These are phyloP conservation scores for Limnephilus auricula DNA, from an alignment of 2,888 invertebrate species.

Conservation along the genomic window DNA sequence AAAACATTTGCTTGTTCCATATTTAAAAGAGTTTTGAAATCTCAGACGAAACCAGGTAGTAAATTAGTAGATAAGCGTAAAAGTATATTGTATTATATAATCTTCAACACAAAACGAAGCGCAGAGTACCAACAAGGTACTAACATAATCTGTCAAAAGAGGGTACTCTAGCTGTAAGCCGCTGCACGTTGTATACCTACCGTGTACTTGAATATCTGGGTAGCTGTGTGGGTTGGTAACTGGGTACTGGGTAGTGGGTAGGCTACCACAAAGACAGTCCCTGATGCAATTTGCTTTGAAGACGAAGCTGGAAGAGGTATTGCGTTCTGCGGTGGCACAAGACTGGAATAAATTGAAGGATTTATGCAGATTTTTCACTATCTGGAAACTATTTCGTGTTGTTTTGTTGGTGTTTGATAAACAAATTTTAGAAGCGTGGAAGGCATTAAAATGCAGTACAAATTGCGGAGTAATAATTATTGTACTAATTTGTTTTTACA, in stretches of 20 bases:
- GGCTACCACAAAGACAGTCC: conserved; percentile 26
- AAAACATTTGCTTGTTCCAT: not conserved
- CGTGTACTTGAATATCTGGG: not conserved
- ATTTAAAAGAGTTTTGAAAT: no score
- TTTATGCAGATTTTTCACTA: conserved; percentile 32
- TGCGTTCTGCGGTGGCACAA: conserved; percentile 21
- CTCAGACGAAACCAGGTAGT: no score
- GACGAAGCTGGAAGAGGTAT: conserved; percentile 28
- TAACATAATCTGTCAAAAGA: not conserved
- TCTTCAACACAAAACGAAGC: not conserved
- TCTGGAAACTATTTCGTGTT: not conserved
- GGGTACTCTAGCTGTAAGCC: not conserved
- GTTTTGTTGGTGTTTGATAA: not conserved
- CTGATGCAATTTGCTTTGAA: conserved; percentile 45
- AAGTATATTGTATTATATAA: no score
- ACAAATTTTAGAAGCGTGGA: not conserved
- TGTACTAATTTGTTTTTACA: not conserved
- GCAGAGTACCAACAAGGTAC: not conserved
- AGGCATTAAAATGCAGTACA: conserved; percentile 14
- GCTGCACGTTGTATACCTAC: no score
- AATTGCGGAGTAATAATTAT: not conserved
- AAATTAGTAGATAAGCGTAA: no score
- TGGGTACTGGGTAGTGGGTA: not conserved
- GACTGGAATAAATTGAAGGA: conserved; percentile 26
- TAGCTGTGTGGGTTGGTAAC: not conserved